Percentiles rank a stretch among this genome's conserved stretches.
These are phyloP conservation scores for Chamaetylas fuelleborni DNA, from an alignment of 2,113 vertebrate species.

Conservation along the genomic window DNA sequence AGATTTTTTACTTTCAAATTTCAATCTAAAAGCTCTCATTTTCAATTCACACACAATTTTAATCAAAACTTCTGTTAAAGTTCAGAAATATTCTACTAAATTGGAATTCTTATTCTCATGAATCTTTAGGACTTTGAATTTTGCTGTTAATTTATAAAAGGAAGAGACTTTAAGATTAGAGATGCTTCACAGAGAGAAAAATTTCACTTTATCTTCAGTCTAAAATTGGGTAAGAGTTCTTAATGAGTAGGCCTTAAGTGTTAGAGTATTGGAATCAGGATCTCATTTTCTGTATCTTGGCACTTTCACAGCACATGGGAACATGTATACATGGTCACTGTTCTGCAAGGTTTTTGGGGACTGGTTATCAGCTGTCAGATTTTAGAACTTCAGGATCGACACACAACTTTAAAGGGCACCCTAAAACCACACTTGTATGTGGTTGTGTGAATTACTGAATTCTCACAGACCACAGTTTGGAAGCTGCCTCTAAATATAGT, in stretches of 20 bases:
- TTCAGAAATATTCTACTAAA: not conserved
- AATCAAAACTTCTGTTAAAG: not conserved
- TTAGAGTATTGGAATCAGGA: accelerated
- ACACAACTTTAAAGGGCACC: not conserved
- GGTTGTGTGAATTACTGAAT: not conserved
- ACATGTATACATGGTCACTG: not conserved
- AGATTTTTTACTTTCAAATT: not conserved
- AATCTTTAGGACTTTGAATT: not conserved
- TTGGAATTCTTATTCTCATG: not conserved
- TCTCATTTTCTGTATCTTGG: not conserved
- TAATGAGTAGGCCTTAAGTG: not conserved
- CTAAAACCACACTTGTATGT: not conserved
- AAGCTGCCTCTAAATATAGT: conserved; percentile 37
- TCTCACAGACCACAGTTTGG: not conserved
- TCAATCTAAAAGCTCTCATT: not conserved
- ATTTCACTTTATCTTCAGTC: not conserved
- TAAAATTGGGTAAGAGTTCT: not conserved
- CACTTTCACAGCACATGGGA: not conserved
- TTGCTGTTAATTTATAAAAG: not conserved
- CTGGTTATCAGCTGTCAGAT: not conserved
- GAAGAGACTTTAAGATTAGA: not conserved
- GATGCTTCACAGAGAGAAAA: not conserved
- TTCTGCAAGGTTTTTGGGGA: not conserved
- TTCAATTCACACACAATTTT: not conserved
- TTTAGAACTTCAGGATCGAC: not conserved